Evolutionary conservation across 1,140 invertebrate genomes (phyloP).

Genomic region (Dufourea novaeangliae): DNA sequence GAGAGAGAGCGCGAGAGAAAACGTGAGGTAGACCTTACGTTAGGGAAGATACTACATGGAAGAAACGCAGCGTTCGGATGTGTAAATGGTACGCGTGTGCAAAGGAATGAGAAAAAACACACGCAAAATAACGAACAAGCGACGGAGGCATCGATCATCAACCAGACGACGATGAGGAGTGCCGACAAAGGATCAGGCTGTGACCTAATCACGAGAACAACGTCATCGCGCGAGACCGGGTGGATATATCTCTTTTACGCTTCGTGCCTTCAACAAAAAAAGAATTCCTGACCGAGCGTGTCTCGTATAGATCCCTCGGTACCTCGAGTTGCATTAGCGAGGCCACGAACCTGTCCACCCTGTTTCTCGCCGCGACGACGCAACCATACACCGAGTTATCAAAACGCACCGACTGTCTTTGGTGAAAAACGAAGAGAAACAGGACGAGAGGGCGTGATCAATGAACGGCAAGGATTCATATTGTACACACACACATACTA

Average conservation of each 20-base stretch:
- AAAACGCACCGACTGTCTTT: constrained; percentile 42
- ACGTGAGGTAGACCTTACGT: constrained; percentile 14
- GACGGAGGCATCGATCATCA: constrained; percentile 49
- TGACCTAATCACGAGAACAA: constrained; percentile 63
- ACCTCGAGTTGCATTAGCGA: constrained; percentile 22
- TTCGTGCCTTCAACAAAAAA: constrained; percentile 32
- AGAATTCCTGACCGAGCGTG: constrained; percentile 20
- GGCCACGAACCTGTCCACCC: constrained; percentile 46
- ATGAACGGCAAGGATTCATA: constrained; percentile 60
- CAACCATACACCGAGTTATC: constrained; percentile 33
- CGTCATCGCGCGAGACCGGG: constrained; percentile 35
- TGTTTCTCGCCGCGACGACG: constrained; percentile 46
- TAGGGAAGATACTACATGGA: constrained; percentile 36
- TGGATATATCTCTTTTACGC: constrained; percentile 28
- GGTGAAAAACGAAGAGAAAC: constrained; percentile 25
- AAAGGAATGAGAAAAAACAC: constrained; percentile 4
- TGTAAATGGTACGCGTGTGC: neutral
- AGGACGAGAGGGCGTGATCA: constrained; percentile 58
- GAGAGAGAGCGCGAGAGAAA: constrained; percentile 12
- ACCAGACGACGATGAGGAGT: constrained; percentile 43
- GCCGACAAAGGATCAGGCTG: constrained; percentile 66
- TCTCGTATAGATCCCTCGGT: constrained; percentile 24
- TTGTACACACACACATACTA: constrained; percentile 1
- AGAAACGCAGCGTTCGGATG: constrained; percentile 29
- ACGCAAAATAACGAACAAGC: too few species aligned